These are phyloP conservation scores for Lepidurus arcticus DNA, from an alignment of 1,140 invertebrate species.

Conservation along the genomic window DNA sequence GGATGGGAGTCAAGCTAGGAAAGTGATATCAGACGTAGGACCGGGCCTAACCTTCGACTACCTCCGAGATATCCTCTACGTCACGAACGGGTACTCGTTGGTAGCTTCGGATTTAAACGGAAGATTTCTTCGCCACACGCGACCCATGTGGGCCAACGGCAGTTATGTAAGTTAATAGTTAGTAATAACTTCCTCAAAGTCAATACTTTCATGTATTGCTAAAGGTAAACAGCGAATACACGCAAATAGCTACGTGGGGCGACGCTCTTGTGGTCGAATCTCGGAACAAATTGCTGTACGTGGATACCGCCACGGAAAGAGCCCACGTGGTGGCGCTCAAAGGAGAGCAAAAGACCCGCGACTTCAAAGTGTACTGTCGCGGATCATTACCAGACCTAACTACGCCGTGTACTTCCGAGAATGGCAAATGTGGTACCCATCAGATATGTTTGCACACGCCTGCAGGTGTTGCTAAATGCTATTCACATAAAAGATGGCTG, in stretches of 20 bases:
- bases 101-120: background rate
- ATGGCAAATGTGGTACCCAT: background rate
- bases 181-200: background rate
- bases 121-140: background rate
- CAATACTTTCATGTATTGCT: background rate
- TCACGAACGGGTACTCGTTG: background rate
- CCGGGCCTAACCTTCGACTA: background rate
- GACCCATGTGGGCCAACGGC: background rate
- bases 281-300: background rate
- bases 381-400: background rate
- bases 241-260: background rate
- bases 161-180: background rate
- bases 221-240: background rate
- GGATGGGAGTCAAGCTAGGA: background rate
- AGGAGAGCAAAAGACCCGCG: background rate
- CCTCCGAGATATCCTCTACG: background rate
- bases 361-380: background rate
- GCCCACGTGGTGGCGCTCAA: background rate
- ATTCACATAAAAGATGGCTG: background rate
- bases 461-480: background rate
- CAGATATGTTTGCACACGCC: constrained; percentile 1
- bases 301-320: background rate
- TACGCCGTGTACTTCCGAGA: background rate
- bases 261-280: background rate
- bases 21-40: background rate